Base-by-base conservation (phyloP, 2,113 vertebrate species). In the Pelobates fuscus region DNA sequence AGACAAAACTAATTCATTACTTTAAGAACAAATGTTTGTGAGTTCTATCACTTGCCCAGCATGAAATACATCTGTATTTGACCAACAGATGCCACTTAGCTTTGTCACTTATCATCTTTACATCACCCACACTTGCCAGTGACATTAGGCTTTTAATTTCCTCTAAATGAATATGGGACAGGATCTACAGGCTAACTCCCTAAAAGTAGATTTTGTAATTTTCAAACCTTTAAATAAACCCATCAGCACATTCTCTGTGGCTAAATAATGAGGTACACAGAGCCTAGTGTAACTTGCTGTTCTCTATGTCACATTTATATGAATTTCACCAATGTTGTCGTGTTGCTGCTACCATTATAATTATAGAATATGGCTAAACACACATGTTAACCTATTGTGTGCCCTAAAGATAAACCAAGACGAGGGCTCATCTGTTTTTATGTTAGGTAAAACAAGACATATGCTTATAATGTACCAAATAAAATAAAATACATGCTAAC, bases 201-300 rank as follows among this genome's bases (percentile, higher is more conserved):
- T 59, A 44, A 59, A 44, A 75, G 32, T 29, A 30, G 32, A 43
- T 4, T 23, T 30, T 59, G 41, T 8, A 67, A 18, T 25, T 8
- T 67, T 24, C 23, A 32, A 26, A 59, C 14, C 72, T 59, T 76
- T 76, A 76, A 67, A 67, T 76, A 67, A 67, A 76, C 63, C 32
- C 12, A 76, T 76, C 54, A 59, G 41, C 46, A 54, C 30, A 54
- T 75, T 75, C 63, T 60, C 20, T 24, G 20, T 12, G 18, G 25
- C 5, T 46, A 60, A 66, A 66, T 76, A 67, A 76, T 76, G 63
- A 30, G n/a, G 72, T 14, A 67, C 54, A 76, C 30, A 20, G 1
- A 18, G 72, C 59, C 10, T 59, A 49, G 72, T 32, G 67, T 32
- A 59, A n/a, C 15, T 46, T 11, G 37, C 15, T 30, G 25, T 44